Evolutionary conservation across 2,113 vertebrate genomes (phyloP), one percentile per base, ranked within the genome.

Genomic region (Vulpes ferrilata): DNA sequence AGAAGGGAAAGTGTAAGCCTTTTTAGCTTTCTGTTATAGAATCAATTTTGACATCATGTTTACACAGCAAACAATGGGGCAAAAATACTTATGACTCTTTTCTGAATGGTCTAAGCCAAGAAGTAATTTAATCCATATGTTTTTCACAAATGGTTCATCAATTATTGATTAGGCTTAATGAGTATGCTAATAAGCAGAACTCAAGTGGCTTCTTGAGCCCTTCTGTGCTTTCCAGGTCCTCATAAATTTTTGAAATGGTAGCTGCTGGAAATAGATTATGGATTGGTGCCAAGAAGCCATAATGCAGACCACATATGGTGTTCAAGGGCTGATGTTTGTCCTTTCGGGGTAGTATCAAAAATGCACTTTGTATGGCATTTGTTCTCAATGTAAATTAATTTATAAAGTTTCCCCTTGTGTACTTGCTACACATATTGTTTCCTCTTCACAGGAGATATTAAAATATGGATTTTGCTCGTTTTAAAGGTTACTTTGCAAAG

Each of bases 131-230:
- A 98, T 95, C 98, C 43, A 0, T 98, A 96, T 86, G 98, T 96
- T 99, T 98, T 96, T 60, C 88, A 97, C 96, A 97, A 98, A 96
- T 97, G 98, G 97, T 91, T 93, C 97, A 98, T 99, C 98, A 98
- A 98, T 99, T 98, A 99, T 98, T 99, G 98, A 99, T 98, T 97
- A 91, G n/a, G 83, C 97, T 97, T 99, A 98, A 99, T 98, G 98
- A 99, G 97, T 98, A 98, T 98, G 98, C 93, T 98, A 98, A 98
- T 98, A 79, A 93, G 35, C 78, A 97, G 97, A 95, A 95, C 97
- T 97, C 98, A 53, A 97, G 98, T 98, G 94, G 71, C 84, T 97
- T 96, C 98, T 78, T 96, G 84, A 98, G 96, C 80, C 97, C 97
- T 97, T 98, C 97, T 98, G 98, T 96, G 98, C 95, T 98, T 97